Percentiles rank a stretch among this genome's conserved stretches.
Conservation (phyloP, 2,888 invertebrate genomes). For the Tiliacea citrago region DNA sequence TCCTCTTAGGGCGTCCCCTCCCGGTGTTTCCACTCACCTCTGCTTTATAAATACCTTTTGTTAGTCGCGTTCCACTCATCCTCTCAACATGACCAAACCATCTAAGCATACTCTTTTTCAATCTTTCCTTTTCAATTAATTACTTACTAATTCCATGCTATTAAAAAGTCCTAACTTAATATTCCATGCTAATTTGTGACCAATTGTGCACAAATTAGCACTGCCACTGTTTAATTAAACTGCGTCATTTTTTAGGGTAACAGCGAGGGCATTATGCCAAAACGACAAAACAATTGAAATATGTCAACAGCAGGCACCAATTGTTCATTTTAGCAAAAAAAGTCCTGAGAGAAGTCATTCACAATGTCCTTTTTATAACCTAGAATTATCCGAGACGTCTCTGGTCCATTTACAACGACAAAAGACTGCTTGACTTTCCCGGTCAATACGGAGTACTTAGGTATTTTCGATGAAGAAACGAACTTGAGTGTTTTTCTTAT, state of each 20-base stretch:
- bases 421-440: conserved; percentile 62
- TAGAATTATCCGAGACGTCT: conserved; percentile 71
- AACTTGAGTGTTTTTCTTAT: too few species aligned
- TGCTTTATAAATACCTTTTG: too few species aligned
- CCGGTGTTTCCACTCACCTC: too few species aligned
- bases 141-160: too few species aligned
- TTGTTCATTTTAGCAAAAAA: conserved; percentile 70
- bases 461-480: too few species aligned
- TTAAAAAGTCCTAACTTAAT: too few species aligned
- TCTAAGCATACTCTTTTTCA: too few species aligned
- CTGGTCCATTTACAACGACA: conserved; percentile 75
- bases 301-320: conserved; percentile 71
- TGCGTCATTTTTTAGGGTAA: neutral
- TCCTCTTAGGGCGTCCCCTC: too few species aligned
- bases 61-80: too few species aligned
- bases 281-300: conserved; percentile 26
- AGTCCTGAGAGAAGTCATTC: conserved; percentile 70
- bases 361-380: conserved; percentile 73
- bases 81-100: too few species aligned
- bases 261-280: neutral
- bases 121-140: too few species aligned
- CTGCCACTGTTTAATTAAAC: neutral
- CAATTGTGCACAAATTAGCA: neutral
- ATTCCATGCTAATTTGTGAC: neutral
- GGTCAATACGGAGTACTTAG: conserved; percentile 34